Conservation (phyloP, 2,797 vertebrate genomes). For the Psittacula echo region DNA sequence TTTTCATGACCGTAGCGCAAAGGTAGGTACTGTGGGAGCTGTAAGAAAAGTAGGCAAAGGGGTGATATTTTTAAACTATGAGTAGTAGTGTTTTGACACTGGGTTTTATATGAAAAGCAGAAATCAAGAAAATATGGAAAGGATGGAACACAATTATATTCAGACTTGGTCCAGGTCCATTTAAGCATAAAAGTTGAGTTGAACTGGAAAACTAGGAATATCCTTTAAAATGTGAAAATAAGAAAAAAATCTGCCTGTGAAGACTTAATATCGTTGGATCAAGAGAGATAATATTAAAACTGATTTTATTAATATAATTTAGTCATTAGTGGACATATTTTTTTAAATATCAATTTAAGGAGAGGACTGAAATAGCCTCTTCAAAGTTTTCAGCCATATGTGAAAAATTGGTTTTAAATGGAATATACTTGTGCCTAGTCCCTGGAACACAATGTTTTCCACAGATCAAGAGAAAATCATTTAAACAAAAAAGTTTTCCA, state of each 20-base stretch:
- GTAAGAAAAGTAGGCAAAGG: neutral
- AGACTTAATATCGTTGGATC: neutral
- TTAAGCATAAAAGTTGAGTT: neutral
- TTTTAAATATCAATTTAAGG: neutral
- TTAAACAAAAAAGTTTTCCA: neutral
- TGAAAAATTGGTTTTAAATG: neutral
- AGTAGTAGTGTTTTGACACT: neutral
- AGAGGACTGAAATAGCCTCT: neutral
- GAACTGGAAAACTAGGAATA: neutral
- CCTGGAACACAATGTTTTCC: neutral
- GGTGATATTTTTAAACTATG: neutral
- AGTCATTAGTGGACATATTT: neutral
- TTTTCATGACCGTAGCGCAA: neutral
- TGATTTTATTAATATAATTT: neutral
- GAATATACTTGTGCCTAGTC: neutral
- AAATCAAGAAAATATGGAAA: neutral
- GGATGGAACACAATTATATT: neutral
- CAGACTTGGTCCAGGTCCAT: neutral
- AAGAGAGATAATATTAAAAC: neutral
- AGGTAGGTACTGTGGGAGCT: neutral
- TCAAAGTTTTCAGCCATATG: neutral
- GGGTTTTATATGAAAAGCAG: neutral
- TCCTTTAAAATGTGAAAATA: neutral
- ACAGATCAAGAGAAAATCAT: neutral
- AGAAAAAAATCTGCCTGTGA: neutral